Evolutionary conservation across 2,113 vertebrate species (phyloP), one percentile per base, ranked within the genome.

Genomic region (Phoenicopterus ruber): DNA sequence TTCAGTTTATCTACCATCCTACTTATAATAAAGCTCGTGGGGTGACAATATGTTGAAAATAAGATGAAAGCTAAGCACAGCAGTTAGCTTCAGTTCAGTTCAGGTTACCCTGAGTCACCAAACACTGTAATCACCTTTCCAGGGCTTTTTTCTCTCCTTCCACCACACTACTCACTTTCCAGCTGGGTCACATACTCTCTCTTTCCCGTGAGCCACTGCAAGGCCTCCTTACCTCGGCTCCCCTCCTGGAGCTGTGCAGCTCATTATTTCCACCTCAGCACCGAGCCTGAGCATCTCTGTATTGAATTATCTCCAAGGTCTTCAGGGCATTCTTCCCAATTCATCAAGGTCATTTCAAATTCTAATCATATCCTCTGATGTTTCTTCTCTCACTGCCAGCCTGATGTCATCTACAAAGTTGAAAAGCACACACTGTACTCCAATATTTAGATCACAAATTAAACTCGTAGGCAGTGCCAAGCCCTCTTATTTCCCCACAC

Each of bases 301-400:
- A 61, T 5, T 55, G 58, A 78, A 72, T 72, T 28, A 49, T 67
- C 71, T 82, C 71, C 5, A 5, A 78, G 47, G 80, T 89, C 63
- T 92, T 92, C 86, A 61, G 46, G 90, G 54, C 54, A 58, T 86
- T 73, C 61, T 57, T 79, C 77, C 71, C 55, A 69, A 57, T 69
- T 50, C 90, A 82, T 73, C 36, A 69, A 95, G 82, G 86, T 73
- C 66, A 86, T 86, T 93, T 86, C 59, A 52, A 78, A 93, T 86
- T 86, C 49, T 31, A 67, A 58, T 86, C 82, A 62, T 47, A 57
- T 50, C 54, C 52, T 73, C 36, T 69, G 29, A 82, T 11, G 36
- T 57, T 62, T 58, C 11, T 0, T 32, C 49, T 93, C 59, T 82
- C 24, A 6, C 62, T 82, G 93, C 76, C 85, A 94, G 74, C 13